Base-by-base conservation (phyloP, 2,797 vertebrate species). In the Gastrophryne carolinensis region DNA sequence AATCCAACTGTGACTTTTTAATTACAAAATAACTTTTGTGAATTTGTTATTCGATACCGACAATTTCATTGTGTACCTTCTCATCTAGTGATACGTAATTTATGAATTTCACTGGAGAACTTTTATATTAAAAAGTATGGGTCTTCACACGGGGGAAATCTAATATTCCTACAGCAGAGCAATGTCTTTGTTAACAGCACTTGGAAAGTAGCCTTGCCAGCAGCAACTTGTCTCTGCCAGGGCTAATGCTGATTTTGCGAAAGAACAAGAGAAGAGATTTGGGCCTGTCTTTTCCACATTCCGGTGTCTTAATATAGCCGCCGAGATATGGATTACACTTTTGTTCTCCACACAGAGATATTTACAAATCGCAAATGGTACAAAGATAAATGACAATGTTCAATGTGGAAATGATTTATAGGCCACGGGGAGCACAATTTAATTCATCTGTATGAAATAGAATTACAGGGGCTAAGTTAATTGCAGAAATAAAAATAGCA, bases 331-430 rank as follows among this genome's bases (percentile, higher is more conserved):
- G 54, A 78, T 72, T 72, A 61, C 75, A 72, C 52, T 78, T 72
- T 72, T 78, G 75, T 72, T 72, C 75, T 58, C 37, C 41, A 65
- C 21, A 58, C 19, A 49, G 39, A 71, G 52, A 78, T 77, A 77
- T 78, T 71, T 78, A 78, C 68, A 58, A 78, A 72, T 63, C 15
- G 23, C 29, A 50, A 77, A 77, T 71, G 60, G 58, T 54, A 64
- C 50, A 71, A 53, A 78, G 64, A 65, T 61, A 72, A 68, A 57
- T 72, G 50, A 35, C 52, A 64, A 64, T 54, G 66, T 64, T 70
- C 63, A 77, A 67, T 39, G 23, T 44, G 37, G 61, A 65, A 13
- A 52, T 52, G 75, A 78, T 65, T 50, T 65, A 72, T 72, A 61
- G 35, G 23, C 23, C 35, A 56, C 47, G 19, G 23, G 34, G 27